phyloP scores from a whole-genome alignment of 64 coral and sea anemone species.

The Porites australiensis region DNA sequence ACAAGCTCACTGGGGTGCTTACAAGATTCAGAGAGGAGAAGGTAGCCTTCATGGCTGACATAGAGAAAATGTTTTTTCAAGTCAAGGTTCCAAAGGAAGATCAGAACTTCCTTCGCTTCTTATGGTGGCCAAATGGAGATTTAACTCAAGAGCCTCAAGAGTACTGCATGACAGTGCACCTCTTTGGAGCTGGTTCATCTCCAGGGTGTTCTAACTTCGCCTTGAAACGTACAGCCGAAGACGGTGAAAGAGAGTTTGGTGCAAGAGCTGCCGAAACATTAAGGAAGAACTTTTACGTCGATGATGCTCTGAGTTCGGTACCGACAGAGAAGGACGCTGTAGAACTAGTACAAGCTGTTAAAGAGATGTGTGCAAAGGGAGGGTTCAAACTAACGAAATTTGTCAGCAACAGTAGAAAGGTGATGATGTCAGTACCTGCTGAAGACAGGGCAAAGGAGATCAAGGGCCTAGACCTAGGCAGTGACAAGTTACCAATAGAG shows the following conservation, averaged over 20 bases:
- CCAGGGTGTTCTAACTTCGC: constrained; percentile 64
- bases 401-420: constrained; percentile 59
- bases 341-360: constrained; percentile 53
- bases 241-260: constrained; percentile 52
- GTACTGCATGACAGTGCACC: background rate
- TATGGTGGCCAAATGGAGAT: background rate
- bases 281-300: constrained; percentile 43
- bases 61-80: too few species aligned
- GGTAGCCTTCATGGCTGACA: too few species aligned
- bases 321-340: background rate
- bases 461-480: constrained; percentile 21
- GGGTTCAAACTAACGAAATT: constrained; percentile 72
- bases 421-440: constrained; percentile 41
- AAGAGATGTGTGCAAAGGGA: constrained; percentile 56
- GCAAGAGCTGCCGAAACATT: background rate
- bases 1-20: too few species aligned
- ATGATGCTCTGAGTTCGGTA: constrained; percentile 21
- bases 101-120: too few species aligned
- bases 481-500: too few species aligned
- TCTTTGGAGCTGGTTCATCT: constrained; percentile 29
- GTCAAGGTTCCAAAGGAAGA: too few species aligned
- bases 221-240: constrained; percentile 28
- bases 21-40: too few species aligned
- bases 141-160: constrained; percentile 1
- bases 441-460: constrained; percentile 5